Evolutionary conservation across 2,797 vertebrate genomes (phyloP), one percentile per base, ranked within the genome.

Genomic region (Smutsia temminckii): DNA sequence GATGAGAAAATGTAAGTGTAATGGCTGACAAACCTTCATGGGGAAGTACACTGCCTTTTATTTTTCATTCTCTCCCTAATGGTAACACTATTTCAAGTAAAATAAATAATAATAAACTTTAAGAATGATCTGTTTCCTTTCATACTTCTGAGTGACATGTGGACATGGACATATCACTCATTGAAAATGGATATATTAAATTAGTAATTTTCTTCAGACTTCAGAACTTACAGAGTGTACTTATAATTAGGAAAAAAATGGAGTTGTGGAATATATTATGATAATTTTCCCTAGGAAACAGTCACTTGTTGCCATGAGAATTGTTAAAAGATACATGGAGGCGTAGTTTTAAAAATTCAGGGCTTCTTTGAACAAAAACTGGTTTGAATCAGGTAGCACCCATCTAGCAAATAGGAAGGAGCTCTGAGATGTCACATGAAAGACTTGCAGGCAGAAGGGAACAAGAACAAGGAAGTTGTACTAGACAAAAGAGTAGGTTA

Each of bases 181-280:
- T 55, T 37, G 6, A 37, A 94, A 95, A 95, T 55, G 1, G 37
- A 81, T 88, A 66, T 49, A 46, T 64, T 87, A 84, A 87, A 89
- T 84, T 53, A 32, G 18, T 81, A 78, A 57, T 18, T 72, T 81
- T 64, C 27, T 69, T 49, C 49, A 72, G 23, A 2, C 4, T 46
- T 91, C 46, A 92, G 40, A 83, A 89, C 69, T 86, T 61, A 68
- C 0, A 77, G 27, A 4, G 40, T 42, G 16, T 94, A 8, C 13
- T 94, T 94, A 91, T 93, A 84, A 75, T 77, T 91, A 63, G 32
- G 49, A 20, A 69, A 68, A 18, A 90, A 88, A 90, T 5, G 32
- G 32, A 89, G 91, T 78, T 17, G 16, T 86, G n/a, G 18, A 78
- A 25, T 79, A 40, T 66, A 79, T 29, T 83, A 37, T 7, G 77